Evolutionary conservation across 2,113 vertebrate species (phyloP).

Genomic region (Saccopteryx leptura): DNA sequence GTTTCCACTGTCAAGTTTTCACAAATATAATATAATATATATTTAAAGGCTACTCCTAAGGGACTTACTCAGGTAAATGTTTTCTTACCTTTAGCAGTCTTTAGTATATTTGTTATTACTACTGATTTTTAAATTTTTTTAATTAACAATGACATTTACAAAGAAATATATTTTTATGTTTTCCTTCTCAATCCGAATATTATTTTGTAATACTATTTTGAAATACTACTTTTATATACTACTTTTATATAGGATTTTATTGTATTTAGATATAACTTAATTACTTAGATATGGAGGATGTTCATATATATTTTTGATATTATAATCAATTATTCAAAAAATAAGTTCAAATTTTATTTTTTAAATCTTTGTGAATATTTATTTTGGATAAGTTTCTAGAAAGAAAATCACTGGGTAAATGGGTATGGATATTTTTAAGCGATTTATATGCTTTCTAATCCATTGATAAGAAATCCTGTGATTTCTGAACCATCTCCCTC

Average conservation of each 20-base stretch:
- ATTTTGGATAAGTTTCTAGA: conserved; percentile 33
- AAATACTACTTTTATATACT: neutral
- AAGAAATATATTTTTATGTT: no score
- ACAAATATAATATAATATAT: neutral
- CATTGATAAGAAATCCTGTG: neutral
- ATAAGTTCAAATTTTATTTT: neutral
- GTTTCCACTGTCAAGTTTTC: no score
- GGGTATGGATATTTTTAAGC: neutral
- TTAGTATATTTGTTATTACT: neutral
- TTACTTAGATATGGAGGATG: neutral
- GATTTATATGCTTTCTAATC: neutral
- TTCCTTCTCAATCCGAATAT: no score
- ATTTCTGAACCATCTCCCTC: neutral
- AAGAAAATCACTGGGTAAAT: neutral
- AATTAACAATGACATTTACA: no score
- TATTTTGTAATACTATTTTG: no score
- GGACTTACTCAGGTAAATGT: neutral
- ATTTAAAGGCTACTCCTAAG: neutral
- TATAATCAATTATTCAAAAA: neutral
- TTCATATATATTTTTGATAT: neutral
- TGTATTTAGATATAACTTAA: neutral
- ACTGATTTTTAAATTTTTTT: no score
- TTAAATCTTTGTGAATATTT: neutral
- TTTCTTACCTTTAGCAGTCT: neutral
- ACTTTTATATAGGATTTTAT: neutral